Evolutionary conservation across 1,140 invertebrate species (phyloP).

Genomic region (Ceratina japonica): DNA sequence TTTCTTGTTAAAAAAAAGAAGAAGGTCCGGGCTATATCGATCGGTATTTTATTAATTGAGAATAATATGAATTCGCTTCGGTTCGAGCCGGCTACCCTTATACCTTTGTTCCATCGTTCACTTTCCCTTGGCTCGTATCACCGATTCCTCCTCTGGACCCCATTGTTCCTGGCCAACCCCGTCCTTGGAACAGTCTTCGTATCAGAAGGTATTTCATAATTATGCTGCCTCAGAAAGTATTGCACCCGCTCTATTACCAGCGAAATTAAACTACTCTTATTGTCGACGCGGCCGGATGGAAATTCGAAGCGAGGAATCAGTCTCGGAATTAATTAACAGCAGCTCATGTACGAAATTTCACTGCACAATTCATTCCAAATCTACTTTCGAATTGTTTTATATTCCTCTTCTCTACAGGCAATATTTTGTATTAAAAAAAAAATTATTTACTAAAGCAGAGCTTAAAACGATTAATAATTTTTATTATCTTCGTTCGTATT

Average conservation of each 20-base stretch:
- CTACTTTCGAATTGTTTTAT: too few relatives aligned
- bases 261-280: neutral
- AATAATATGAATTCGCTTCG: constrained; percentile 64
- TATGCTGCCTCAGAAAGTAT: constrained; percentile 10
- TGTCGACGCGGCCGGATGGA: neutral
- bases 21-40: constrained; percentile 34
- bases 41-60: constrained; percentile 69
- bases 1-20: constrained; percentile 5
- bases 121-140: constrained; percentile 40
- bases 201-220: constrained; percentile 56
- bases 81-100: constrained; percentile 4
- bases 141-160: constrained; percentile 12
- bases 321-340: neutral
- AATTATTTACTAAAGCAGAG: too few relatives aligned
- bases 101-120: constrained; percentile 16
- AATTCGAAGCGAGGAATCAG: neutral
- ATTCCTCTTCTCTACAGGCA: too few relatives aligned
- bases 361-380: too few relatives aligned
- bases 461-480: too few relatives aligned
- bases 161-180: constrained; percentile 42
- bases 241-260: neutral
- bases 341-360: too few relatives aligned
- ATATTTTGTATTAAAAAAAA: too few relatives aligned
- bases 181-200: constrained; percentile 3
- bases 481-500: too few relatives aligned